Evolutionary conservation across 2,797 vertebrate species (phyloP), one percentile per base, ranked within the genome.

Genomic region (Tenualosa thibaudeaui): DNA sequence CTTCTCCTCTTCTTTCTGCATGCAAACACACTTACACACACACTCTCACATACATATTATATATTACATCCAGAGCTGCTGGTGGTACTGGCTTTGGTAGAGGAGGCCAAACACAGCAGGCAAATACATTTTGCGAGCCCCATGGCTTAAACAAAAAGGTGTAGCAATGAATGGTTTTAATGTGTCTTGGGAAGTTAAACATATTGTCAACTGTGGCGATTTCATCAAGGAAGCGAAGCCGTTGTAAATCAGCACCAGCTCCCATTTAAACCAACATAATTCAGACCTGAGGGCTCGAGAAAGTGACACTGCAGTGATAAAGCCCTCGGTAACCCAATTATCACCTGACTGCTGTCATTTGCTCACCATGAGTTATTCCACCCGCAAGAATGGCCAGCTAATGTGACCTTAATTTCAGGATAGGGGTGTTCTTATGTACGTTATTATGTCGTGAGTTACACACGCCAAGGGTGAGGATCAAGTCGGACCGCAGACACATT

Each of bases 221-320:
- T 89, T 89, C 68, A 89, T 84, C 81, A 56, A 50, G 78, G 81
- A 84, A 75, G 1, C 88, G 88, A 87, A 49, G 0, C 46, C 88
- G 85, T 81, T 83, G 40, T 86, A 86, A 86, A 49, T 88, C 87
- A 88, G 84, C 83, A 81, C 68, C 37, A 50, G 71, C 31, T 40
- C 68, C 68, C 68, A 75, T 75, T 75, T 43, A 75, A 43, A 19
- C 13, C 68, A 40, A 40, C 68, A 75, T 75, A 75, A 43, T 37
- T 75, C 68, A 75, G 68, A 22, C 68, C 17, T 2, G 31, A 17
- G 53, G 85, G 46, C 81, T 58, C 15, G 46, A 54, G 37, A 56
- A 81, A 43, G 81, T 65, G 62, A 82, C 71, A 78, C 5, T 8
- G 37, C 37, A 46, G 71, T 81, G 81, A 88, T 56, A 51, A 82